Evolutionary conservation across 2,797 vertebrate species (phyloP), one percentile per base, ranked within the genome.

Genomic region (Lithobates pipiens): DNA sequence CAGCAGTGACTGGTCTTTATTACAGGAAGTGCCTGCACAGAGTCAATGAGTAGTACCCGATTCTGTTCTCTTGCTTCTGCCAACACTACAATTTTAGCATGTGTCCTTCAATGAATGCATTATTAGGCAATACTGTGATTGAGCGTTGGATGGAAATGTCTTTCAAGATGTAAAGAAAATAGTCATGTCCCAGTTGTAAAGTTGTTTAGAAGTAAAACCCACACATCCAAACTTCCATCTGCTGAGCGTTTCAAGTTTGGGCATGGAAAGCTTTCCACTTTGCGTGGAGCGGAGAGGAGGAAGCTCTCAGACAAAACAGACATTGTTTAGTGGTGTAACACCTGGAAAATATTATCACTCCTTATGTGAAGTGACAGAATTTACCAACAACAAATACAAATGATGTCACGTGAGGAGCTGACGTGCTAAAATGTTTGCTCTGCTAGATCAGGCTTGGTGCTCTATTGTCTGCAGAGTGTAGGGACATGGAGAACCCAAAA

Each of bases 191-290:
- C 29, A 68, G 44, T 42, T 68, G 65, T 68, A 23, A 69, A 79
- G 57, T 79, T 79, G 65, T 79, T 68, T 32, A 69, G 65, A 79
- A 69, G 36, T 42, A 8, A 29, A 27, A 63, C 84, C 74, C 74
- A 81, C 85, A 82, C 85, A 82, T 32, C 74, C 25, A 18, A 61
- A 74, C 57, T 82, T 21, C 78, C 85, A 86, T 86, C 85, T 86
- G 85, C 46, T 82, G 65, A 39, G 39, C 9, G 8, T 39, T 5
- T 39, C 39, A 39, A 5, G 8, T 39, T 39, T 39, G 39, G 39
- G 63, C 39, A 76, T 77, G 69, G 15, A 29, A 32, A 23, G n/a
- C 27, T 7, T 54, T 54, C 36, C 32, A 32, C n/a, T 32, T 44
- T 54, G 50, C 25, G 54, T 79, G 13, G 57, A 54, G 39, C 42